Percentiles rank a stretch among this genome's conserved stretches.
These are phyloP conservation scores for Verasper variegatus DNA, from an alignment of 2,113 vertebrate species.

Conservation along the genomic window DNA sequence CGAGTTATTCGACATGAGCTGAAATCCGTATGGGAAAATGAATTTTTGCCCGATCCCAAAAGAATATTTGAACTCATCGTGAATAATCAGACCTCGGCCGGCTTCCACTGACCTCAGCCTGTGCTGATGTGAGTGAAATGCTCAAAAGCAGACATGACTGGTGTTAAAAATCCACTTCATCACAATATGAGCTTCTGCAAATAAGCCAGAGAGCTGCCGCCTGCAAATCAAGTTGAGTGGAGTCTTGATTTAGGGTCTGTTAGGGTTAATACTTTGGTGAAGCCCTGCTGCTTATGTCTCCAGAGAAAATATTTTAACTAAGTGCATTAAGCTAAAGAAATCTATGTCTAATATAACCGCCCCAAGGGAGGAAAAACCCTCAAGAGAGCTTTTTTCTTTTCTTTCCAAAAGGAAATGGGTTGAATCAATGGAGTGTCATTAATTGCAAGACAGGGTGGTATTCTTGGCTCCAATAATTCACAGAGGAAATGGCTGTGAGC, in stretches of 20 bases:
- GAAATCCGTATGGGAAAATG: not conserved
- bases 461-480: constrained; percentile 60
- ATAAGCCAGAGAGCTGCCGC: constrained; percentile 28
- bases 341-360: constrained; percentile 17
- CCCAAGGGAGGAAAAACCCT: constrained; percentile 8
- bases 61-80: constrained; percentile 37
- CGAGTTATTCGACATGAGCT: constrained; percentile 22
- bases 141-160: constrained; percentile 3
- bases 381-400: constrained; percentile 13
- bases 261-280: constrained; percentile 21
- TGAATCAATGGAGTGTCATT: constrained; percentile 65
- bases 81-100: constrained; percentile 54
- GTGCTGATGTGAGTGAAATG: constrained; percentile 19
- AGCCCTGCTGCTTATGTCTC: constrained; percentile 5
- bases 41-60: not conserved
- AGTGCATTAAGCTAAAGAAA: constrained; percentile 45
- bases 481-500: constrained; percentile 52
- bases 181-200: constrained; percentile 56
- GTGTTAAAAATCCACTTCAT: constrained; percentile 56
- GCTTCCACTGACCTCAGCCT: constrained; percentile 45
- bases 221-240: constrained; percentile 25
- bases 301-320: constrained; percentile 13
- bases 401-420: constrained; percentile 27
- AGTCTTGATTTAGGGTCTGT: constrained; percentile 25
- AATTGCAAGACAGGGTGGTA: constrained; percentile 52